These are phyloP conservation scores for Sciurus niger DNA, from an alignment of 2,113 vertebrate genomes.

Conservation along the genomic window DNA sequence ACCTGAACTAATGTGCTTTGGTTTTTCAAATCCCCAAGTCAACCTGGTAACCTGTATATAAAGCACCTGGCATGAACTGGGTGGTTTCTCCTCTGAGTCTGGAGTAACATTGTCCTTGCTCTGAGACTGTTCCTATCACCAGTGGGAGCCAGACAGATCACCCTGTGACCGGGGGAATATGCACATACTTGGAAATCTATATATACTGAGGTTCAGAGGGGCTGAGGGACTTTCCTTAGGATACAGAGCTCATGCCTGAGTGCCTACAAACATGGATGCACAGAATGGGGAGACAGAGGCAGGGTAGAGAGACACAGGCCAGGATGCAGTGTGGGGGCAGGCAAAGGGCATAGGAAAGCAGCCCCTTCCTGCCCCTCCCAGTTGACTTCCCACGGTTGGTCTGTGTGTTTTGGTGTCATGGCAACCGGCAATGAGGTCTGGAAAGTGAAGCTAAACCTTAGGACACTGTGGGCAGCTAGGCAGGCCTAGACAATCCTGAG, in stretches of 20 bases:
- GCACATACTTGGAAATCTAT: background rate
- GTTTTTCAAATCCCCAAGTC: constrained; percentile 15
- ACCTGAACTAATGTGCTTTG: constrained; percentile 29
- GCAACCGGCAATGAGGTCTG: constrained; percentile 7
- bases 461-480: background rate
- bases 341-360: constrained; percentile 35
- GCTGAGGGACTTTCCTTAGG: background rate
- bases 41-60: background rate
- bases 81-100: background rate
- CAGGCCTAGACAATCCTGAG: background rate
- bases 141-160: background rate
- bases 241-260: background rate
- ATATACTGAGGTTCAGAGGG: constrained; percentile 23
- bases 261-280: background rate
- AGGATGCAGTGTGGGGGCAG: constrained; percentile 1
- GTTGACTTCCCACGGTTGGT: constrained; percentile 26
- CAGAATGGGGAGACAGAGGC: background rate
- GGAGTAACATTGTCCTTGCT: background rate
- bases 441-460: constrained; percentile 50
- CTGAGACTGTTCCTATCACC: background rate
- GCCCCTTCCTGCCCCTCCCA: constrained; percentile 67
- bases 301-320: background rate
- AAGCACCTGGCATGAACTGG: background rate
- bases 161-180: background rate
- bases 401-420: constrained; percentile 71